phyloP scores from a whole-genome alignment of 1,140 invertebrate species.

The Meloidogyne exigua region DNA sequence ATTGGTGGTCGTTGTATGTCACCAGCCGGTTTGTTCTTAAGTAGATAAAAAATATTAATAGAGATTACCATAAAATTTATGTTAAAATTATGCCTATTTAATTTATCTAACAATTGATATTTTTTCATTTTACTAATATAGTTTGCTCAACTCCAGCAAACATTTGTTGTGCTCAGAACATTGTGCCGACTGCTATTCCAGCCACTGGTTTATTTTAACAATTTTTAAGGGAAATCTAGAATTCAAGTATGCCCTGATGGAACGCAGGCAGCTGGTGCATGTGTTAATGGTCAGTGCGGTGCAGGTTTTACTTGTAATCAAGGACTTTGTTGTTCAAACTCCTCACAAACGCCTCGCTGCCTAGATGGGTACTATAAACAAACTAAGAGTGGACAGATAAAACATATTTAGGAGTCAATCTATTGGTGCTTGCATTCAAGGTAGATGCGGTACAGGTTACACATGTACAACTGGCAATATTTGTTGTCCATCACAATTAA shows the following conservation, averaged over 20 bases:
- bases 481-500: constrained; percentile 55
- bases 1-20: constrained; percentile 52
- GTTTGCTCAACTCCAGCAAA: constrained; percentile 34
- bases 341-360: constrained; percentile 60
- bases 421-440: constrained; percentile 60
- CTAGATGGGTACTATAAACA: constrained; percentile 46
- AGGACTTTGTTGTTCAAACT: constrained; percentile 58
- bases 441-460: constrained; percentile 57
- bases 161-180: constrained; percentile 41
- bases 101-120: too few species aligned
- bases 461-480: constrained; percentile 63
- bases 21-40: not conserved
- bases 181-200: constrained; percentile 37
- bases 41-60: too few species aligned
- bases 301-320: constrained; percentile 59
- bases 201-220: constrained; percentile 35
- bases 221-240: too few species aligned
- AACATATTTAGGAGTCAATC: constrained; percentile 44
- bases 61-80: too few species aligned
- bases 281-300: constrained; percentile 60
- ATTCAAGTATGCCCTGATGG: constrained; percentile 60
- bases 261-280: constrained; percentile 63
- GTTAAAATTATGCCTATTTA: too few species aligned
- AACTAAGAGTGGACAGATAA: not conserved
- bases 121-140: too few species aligned